Percentiles rank a stretch among this genome's conserved stretches.
These are phyloP conservation scores for Apis cerana DNA, from an alignment of 1,140 invertebrate genomes.

Conservation along the genomic window DNA sequence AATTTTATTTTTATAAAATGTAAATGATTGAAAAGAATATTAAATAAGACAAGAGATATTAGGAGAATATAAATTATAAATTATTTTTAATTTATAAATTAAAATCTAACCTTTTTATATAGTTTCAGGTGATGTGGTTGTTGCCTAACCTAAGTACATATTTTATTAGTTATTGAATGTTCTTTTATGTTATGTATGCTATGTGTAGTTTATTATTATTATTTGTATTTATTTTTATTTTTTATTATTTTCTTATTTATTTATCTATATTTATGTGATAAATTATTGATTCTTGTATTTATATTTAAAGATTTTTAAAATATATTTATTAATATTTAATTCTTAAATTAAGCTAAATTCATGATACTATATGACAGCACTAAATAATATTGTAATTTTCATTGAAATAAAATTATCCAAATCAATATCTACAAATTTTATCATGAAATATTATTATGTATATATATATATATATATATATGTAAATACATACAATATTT, in stretches of 20 bases:
- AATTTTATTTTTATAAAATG: neutral
- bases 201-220: no score
- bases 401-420: neutral
- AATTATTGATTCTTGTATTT: neutral
- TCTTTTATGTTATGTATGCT: neutral
- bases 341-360: neutral
- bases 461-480: neutral
- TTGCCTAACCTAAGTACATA: constrained; percentile 14
- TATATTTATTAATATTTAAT: neutral
- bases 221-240: no score
- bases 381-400: neutral
- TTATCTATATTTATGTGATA: neutral
- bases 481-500: no score
- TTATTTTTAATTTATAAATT: neutral
- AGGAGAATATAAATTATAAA: neutral
- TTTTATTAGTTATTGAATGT: neutral
- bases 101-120: constrained; percentile 22
- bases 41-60: neutral
- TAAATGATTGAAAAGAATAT: neutral
- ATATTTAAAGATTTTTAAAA: neutral
- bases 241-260: no score
- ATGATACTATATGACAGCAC: no score
- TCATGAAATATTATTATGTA: neutral
- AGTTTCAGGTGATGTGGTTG: neutral
- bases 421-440: neutral